Conservation (phyloP, 2,113 vertebrate species). For the Microcebus tavaratra region DNA sequence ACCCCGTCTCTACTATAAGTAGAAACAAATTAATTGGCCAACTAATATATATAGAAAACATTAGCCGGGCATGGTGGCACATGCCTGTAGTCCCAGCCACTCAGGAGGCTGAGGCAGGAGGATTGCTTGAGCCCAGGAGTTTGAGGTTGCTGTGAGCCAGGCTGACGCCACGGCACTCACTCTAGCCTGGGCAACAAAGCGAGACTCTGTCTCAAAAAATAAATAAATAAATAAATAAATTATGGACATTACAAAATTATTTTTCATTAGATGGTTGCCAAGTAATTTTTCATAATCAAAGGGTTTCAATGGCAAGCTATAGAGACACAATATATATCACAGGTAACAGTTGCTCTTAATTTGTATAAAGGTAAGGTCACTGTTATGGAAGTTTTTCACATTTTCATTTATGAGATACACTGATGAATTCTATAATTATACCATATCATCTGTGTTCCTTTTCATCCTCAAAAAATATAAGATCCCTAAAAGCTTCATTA, state of each 20-base stretch:
- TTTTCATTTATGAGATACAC: constrained; percentile 38
- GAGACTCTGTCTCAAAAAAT: too few species aligned
- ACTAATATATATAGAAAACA: too few species aligned
- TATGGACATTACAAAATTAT: constrained; percentile 17
- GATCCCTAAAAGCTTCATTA: constrained; percentile 16
- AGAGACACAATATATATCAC: background rate
- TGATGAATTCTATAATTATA: background rate
- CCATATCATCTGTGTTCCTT: background rate
- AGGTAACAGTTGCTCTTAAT: background rate
- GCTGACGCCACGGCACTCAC: too few species aligned
- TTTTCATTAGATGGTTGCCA: constrained; percentile 3
- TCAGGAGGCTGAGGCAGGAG: too few species aligned
- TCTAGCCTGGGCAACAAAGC: too few species aligned
- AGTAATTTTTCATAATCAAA: background rate
- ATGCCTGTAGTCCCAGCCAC: too few species aligned
- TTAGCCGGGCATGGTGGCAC: too few species aligned
- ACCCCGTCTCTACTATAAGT: too few species aligned
- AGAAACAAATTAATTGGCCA: too few species aligned
- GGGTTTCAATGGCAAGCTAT: constrained; percentile 15
- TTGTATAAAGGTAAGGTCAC: background rate
- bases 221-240: background rate
- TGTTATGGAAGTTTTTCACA: background rate
- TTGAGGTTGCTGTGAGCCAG: too few species aligned
- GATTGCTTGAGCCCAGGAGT: too few species aligned
- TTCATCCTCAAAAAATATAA: background rate